Evolutionary conservation across 1,140 invertebrate genomes (phyloP), one percentile per base, ranked within the genome.

Genomic region (Melipona quadrifasciata): DNA sequence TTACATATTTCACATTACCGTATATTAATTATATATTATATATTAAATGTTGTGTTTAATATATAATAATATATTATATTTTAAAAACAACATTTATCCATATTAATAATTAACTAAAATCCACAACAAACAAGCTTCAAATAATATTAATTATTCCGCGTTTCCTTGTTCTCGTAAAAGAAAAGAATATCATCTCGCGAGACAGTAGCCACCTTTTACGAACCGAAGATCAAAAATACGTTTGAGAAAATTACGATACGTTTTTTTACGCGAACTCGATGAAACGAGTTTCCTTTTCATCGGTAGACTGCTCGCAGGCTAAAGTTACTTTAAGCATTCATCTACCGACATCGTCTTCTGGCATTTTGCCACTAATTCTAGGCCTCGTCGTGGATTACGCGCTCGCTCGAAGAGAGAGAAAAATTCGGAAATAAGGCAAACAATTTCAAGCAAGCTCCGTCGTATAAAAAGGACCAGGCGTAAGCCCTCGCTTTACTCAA

Each of bases 321-420:
- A n/a, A 81, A 73, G 70, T 73, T 73, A 73, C 67, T 64, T 70
- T 70, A 34, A 80, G 31, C 65, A 47, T 65, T 70, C 68, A 53
- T 71, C 68, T 21, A 72, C 14, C n/a, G 4, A 81, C 70, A 64
- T 16, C 57, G 39, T 53, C 57, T 64, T 53, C 55, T 81, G 79
- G 79, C 79, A 53, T 61, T 61, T 68, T 64, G 70, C 80, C 80
- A 73, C 80, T 81, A 74, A 65, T 81, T 81, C 70, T 53, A 31
- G n/a, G 8, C 68, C 64, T 58, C 70, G 14, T 47, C 70, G 39
- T 21, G 70, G 57, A 81, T 74, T 73, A 74, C 21, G 80, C n/a
- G 70, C n/a, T 65, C n/a, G 70, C 47, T 73, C 39, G 70, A 12
- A 55, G 53, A 24, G 39, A 73, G 55, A 81, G 71, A 57, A 71